Evolutionary conservation across 2,888 invertebrate genomes (phyloP).

Genomic region (Catonia carolina): DNA sequence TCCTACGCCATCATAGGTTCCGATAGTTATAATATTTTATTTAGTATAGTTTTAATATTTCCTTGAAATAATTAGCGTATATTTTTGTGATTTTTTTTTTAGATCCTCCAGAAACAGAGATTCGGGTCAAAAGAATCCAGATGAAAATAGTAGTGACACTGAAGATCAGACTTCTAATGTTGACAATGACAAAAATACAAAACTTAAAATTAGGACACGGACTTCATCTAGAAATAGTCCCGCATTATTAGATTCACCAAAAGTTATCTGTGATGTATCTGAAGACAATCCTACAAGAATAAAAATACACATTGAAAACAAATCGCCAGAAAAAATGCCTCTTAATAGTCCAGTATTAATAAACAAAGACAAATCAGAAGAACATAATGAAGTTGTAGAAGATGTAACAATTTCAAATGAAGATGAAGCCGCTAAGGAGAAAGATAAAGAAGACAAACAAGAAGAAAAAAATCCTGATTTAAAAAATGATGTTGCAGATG

Average conservation of each 20-base stretch:
- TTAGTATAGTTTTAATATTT: too few relatives aligned
- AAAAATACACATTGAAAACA: conserved; percentile 24
- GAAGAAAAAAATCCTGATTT: conserved; percentile 41
- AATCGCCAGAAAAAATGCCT: conserved; percentile 16
- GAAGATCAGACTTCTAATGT: conserved; percentile 18
- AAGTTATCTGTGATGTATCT: conserved; percentile 24
- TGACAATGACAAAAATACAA: conserved; percentile 17
- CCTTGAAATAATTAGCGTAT: too few relatives aligned
- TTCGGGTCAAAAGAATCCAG: conserved; percentile 7
- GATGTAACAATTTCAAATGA: conserved; percentile 9
- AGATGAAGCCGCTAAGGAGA: conserved; percentile 33
- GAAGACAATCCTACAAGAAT: conserved; percentile 25
- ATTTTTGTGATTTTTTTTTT: neutral
- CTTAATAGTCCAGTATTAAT: conserved; percentile 1
- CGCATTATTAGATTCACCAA: conserved; percentile 23
- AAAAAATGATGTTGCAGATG: conserved; percentile 9
- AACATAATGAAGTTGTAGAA: neutral
- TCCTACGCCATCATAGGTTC: too few relatives aligned
- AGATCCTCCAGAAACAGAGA: neutral
- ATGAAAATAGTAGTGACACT: conserved; percentile 13
- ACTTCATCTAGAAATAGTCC: conserved; percentile 23
- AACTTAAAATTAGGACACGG: conserved; percentile 18
- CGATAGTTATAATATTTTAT: too few relatives aligned
- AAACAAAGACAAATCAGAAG: conserved; percentile 12
- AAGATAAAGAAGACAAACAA: conserved; percentile 35